phyloP scores from a whole-genome alignment of 2,113 vertebrate species.

The Ceyx melanurus region DNA sequence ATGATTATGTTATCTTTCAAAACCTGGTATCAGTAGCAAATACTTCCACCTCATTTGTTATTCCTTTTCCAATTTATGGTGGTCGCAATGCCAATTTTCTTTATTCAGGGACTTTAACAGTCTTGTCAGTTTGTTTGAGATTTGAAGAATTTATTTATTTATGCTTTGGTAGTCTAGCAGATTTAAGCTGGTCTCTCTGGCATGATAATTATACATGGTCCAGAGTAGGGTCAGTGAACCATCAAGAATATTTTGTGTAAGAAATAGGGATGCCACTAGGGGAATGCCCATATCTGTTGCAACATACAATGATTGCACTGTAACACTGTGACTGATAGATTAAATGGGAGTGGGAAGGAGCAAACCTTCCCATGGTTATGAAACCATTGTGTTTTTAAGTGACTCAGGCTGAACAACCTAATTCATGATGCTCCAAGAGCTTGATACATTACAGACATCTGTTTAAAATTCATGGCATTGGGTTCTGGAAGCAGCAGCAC shows the following conservation, averaged over 20 bases:
- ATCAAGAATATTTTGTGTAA: neutral
- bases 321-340: no score
- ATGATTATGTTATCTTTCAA: neutral
- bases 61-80: neutral
- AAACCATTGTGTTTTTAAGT: neutral
- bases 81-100: neutral
- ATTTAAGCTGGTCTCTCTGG: neutral
- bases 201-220: neutral
- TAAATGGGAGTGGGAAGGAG: neutral
- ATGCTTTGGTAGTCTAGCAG: neutral
- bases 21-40: neutral
- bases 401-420: neutral
- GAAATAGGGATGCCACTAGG: neutral
- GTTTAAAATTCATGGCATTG: neutral
- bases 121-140: neutral
- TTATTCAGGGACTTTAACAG: neutral
- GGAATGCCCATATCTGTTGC: neutral
- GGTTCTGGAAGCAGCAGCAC: neutral
- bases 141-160: neutral
- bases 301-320: neutral
- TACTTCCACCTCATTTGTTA: neutral
- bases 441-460: neutral
- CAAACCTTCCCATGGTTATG: neutral
- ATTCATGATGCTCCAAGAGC: neutral
- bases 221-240: neutral